phyloP scores from a whole-genome alignment of 2,113 vertebrate genomes.

The Philantomba maxwellii region DNA sequence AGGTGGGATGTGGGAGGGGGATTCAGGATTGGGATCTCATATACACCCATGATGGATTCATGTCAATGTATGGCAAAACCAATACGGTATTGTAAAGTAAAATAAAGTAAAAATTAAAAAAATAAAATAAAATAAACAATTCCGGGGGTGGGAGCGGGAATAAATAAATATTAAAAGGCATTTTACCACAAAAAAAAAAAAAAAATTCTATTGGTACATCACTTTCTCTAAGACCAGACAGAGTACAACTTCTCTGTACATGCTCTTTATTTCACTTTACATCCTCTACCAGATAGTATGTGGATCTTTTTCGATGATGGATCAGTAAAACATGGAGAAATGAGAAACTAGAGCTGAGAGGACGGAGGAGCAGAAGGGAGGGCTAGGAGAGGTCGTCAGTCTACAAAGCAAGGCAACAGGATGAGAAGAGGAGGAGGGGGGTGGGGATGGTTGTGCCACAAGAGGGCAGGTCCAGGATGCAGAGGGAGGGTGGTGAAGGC shows the following conservation, averaged over 20 bases:
- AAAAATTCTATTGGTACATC: fast-evolving
- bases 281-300: background rate
- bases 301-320: background rate
- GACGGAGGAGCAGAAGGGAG: background rate
- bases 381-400: too few relatives aligned
- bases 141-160: too few relatives aligned
- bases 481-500: background rate
- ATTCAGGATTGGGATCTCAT: too few relatives aligned
- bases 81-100: too few relatives aligned
- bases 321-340: background rate
- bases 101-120: too few relatives aligned
- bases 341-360: background rate
- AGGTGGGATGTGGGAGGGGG: too few relatives aligned
- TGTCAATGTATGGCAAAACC: too few relatives aligned
- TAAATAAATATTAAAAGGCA: too few relatives aligned
- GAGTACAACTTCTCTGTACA: background rate
- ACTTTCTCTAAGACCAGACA: background rate
- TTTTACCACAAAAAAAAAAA: too few relatives aligned
- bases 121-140: too few relatives aligned
- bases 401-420: background rate
- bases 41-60: too few relatives aligned
- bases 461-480: background rate
- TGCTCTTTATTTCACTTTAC: background rate
- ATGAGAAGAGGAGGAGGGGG: too few relatives aligned
- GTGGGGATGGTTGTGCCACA: background rate